Base-by-base conservation (phyloP, 2,888 invertebrate genomes). In the Aporophyla nigra region DNA sequence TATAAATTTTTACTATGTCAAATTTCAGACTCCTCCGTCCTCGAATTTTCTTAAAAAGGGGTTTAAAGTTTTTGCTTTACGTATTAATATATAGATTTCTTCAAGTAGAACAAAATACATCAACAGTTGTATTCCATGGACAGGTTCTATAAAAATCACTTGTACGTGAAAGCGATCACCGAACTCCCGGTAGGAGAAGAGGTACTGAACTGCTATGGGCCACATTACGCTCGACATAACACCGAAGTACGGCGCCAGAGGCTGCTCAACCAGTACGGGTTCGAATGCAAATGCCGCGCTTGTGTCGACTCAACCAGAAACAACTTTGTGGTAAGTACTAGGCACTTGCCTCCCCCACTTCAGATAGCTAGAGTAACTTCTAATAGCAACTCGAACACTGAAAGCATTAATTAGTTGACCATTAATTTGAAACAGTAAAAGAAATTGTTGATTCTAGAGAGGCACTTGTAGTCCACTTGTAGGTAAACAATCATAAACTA, bases 131-230 rank as follows among this genome's bases (percentile, higher is more conserved):
- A 5, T 61, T 69, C 10, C 2, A 12, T 59, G 16, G 43, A 83
- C 90, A 98, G 98, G 88, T 99, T 98, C 93, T 97, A 98, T 92
- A 98, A 98, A 71, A 97, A 97, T 76, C 96, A 97, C 21, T 96
- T 99, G 40, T 97, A 98, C 80, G 98, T 99, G 5, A 86, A 83
- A 97, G 98, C 88, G 98, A 98, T 14, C 94, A 97, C 0, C 78
- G 97, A 98, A 88, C 97, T 99, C 54, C 84, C 93, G 1, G 88
- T 95, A 46, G 98, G 98, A 7, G 97, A 97, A 19, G 98, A 99
- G 95, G 97, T 99, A 81, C 97, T 97, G 85, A 99, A 99, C 94
- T 99, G 99, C 91, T 99, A 99, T 93, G 98, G 98, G 16, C 98
- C 98, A 67, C 98, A 98, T 92, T 98, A 97, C 83, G 97, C 97